Percentiles rank a stretch among this genome's conserved stretches.
Evolutionary conservation across 2,113 vertebrate genomes (phyloP).

Genomic region (Bubo bubo): DNA sequence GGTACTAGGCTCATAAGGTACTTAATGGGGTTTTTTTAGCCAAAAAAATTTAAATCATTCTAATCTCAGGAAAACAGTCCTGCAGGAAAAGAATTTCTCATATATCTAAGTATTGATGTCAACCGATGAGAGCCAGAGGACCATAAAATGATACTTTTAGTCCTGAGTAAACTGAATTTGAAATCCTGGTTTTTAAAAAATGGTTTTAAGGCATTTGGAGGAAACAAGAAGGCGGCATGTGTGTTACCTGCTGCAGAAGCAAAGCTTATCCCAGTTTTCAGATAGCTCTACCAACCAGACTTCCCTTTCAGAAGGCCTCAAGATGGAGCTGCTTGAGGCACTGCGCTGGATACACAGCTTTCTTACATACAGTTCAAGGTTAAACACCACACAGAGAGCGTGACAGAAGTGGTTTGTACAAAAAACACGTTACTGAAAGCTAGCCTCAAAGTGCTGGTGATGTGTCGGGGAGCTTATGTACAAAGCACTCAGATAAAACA

Average conservation of each 20-base stretch:
- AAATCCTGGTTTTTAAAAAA: neutral
- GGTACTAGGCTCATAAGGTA: neutral
- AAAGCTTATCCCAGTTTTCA: neutral
- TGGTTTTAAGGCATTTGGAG: neutral
- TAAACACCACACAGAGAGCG: neutral
- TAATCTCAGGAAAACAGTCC: neutral
- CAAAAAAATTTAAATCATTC: neutral
- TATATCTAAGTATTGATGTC: neutral
- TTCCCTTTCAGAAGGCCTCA: neutral
- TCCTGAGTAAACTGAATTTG: neutral
- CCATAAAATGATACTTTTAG: neutral
- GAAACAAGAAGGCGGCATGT: neutral
- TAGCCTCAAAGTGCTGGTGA: neutral
- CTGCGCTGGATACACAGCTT: neutral
- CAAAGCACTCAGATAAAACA: neutral
- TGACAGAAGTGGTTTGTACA: neutral
- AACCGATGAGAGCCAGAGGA: neutral
- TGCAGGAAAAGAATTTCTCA: neutral
- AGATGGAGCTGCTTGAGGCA: rapidly evolving
- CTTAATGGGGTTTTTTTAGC: neutral
- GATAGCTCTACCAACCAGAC: neutral
- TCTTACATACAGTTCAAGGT: neutral
- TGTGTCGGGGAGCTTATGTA: neutral
- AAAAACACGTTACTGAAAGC: neutral
- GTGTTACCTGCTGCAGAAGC: neutral